Evolutionary conservation across 1,140 invertebrate genomes (phyloP).

Genomic region (Bombus confusus): DNA sequence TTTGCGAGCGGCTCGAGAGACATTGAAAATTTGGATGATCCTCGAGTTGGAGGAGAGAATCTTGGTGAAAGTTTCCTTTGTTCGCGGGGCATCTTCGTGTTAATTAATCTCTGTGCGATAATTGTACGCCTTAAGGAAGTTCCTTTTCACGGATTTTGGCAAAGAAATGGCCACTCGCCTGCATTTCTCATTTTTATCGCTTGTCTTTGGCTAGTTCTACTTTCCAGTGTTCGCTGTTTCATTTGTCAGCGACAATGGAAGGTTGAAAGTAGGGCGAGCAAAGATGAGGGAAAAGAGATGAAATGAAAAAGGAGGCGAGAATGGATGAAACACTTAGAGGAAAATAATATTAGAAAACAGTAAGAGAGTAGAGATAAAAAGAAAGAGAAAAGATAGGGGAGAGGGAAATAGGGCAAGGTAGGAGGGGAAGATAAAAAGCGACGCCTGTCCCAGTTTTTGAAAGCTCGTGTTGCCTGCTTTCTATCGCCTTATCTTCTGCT

Average conservation of each 20-base stretch:
- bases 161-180: too few relatives aligned
- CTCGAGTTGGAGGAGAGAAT: background rate
- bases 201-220: background rate
- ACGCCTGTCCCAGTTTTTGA: background rate
- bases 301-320: background rate
- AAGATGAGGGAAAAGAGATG: background rate
- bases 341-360: background rate
- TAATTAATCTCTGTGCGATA: background rate
- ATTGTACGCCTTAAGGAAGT: background rate
- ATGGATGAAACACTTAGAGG: background rate
- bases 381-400: background rate
- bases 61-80: background rate
- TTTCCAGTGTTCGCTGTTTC: background rate
- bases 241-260: background rate
- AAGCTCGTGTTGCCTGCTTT: background rate
- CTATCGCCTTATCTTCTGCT: background rate
- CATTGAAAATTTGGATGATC: background rate
- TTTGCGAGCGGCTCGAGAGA: background rate
- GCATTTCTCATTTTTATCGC: background rate
- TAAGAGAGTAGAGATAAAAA: background rate
- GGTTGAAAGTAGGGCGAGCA: background rate
- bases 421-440: background rate
- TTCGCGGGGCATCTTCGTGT: background rate
- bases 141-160: background rate
- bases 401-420: background rate